These are phyloP conservation scores for Thera britannica DNA, from an alignment of 2,888 invertebrate species.

Conservation along the genomic window DNA sequence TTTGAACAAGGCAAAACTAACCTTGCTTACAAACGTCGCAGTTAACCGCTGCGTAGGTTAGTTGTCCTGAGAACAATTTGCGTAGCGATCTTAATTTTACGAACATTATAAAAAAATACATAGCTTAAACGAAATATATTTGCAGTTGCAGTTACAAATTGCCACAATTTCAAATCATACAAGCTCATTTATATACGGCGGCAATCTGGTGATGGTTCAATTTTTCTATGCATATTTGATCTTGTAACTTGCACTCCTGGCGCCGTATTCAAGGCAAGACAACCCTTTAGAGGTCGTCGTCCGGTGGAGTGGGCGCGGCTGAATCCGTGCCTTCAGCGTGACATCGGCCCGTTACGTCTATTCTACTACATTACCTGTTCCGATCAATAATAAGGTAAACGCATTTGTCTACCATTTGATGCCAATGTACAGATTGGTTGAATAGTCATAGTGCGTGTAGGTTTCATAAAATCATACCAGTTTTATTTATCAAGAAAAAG, in stretches of 20 bases:
- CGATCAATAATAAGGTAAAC: slow-evolving; percentile 37
- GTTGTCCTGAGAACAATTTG: too few relatives aligned
- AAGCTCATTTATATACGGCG: too few relatives aligned
- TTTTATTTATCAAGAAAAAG: too few relatives aligned
- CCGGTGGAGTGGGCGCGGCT: slow-evolving; percentile 74
- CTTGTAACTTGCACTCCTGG: slow-evolving; percentile 28
- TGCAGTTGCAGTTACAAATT: too few relatives aligned
- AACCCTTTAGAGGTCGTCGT: slow-evolving; percentile 72
- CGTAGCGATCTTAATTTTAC: too few relatives aligned
- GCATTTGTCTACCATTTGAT: slow-evolving; percentile 15
- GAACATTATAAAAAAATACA: too few relatives aligned
- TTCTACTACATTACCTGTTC: slow-evolving; percentile 37
- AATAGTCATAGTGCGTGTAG: neutral
- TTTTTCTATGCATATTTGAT: neutral
- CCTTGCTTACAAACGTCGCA: too few relatives aligned
- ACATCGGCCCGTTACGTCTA: slow-evolving; percentile 53
- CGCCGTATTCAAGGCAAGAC: slow-evolving; percentile 47
- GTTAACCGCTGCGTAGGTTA: too few relatives aligned
- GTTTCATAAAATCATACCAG: neutral
- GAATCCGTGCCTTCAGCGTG: slow-evolving; percentile 70
- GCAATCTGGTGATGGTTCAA: neutral
- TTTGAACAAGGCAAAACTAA: too few relatives aligned
- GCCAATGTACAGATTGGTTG: slow-evolving; percentile 19
- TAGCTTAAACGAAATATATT: too few relatives aligned
- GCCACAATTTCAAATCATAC: too few relatives aligned